Evolutionary conservation across 2,113 vertebrate species (phyloP).

Genomic region (Neomonachus schauinslandi): DNA sequence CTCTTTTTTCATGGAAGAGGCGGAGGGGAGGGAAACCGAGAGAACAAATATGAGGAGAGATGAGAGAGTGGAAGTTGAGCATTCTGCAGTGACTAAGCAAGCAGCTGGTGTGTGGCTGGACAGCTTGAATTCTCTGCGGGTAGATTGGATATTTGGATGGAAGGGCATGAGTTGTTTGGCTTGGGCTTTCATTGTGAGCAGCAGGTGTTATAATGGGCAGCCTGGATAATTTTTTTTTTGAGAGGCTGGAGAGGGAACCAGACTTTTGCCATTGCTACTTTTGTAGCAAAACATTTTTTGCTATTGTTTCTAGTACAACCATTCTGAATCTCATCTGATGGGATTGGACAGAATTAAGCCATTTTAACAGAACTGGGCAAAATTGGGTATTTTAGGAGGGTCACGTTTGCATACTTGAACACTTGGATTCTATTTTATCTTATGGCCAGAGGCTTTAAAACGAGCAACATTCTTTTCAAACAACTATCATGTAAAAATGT

Average conservation of each 20-base stretch:
- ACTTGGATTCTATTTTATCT: conserved; percentile 49
- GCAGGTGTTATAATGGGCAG: conserved; percentile 81
- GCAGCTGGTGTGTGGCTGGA: conserved; percentile 81
- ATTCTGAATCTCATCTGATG: conserved; percentile 64
- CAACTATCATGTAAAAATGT: neutral
- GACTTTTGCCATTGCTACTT: conserved; percentile 72
- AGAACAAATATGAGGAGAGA: neutral
- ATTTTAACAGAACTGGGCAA: conserved; percentile 63
- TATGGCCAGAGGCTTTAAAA: conserved; percentile 46
- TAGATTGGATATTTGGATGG: conserved; percentile 80
- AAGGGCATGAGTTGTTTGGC: conserved; percentile 75
- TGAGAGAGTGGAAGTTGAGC: conserved; percentile 20
- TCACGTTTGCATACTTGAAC: conserved; percentile 50
- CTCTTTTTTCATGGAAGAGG: neutral
- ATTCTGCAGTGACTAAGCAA: conserved; percentile 68
- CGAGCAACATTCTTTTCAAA: conserved; percentile 35
- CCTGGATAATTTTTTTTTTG: conserved; percentile 41
- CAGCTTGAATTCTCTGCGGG: conserved; percentile 81
- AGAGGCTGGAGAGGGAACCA: conserved; percentile 72
- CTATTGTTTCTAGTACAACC: conserved; percentile 61
- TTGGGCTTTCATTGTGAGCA: conserved; percentile 74
- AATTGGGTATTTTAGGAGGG: conserved; percentile 55
- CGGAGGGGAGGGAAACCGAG: neutral
- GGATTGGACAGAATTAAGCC: conserved; percentile 59
- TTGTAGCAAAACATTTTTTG: conserved; percentile 70